phyloP scores from a whole-genome alignment of 2,113 vertebrate genomes.

The Equus przewalskii region DNA sequence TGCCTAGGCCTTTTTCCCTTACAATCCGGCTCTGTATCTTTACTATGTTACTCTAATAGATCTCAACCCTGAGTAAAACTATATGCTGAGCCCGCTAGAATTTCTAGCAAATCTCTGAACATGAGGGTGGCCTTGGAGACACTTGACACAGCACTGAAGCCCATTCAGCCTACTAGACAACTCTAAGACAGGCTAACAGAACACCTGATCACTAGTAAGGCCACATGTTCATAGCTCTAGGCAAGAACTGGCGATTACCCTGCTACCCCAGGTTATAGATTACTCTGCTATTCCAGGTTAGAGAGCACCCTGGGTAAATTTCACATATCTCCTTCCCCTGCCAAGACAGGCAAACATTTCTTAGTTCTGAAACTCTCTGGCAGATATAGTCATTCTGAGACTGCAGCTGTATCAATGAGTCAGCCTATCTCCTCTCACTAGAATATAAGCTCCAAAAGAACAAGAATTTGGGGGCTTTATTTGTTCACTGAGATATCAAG shows the following conservation, averaged over 20 bases:
- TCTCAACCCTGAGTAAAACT: not conserved
- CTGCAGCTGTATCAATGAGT: not conserved
- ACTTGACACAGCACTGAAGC: not conserved
- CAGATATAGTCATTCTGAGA: not conserved
- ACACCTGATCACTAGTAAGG: not conserved
- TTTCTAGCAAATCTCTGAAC: not conserved
- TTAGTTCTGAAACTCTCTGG: not conserved
- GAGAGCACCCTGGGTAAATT: not conserved
- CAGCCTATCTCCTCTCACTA: not conserved
- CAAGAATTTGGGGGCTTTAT: not conserved
- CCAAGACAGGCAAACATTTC: not conserved
- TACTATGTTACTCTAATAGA: not conserved
- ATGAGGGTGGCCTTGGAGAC: not conserved
- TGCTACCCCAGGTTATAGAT: not conserved
- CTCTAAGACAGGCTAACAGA: not conserved
- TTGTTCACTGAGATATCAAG: not conserved
- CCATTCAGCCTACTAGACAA: not conserved
- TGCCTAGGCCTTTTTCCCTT: not conserved
- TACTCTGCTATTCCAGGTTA: not conserved
- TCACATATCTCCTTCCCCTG: not conserved
- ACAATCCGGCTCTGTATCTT: not conserved
- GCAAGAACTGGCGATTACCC: not conserved
- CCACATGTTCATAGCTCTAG: not conserved
- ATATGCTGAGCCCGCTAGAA: not conserved
- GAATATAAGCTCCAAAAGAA: not conserved